These are phyloP conservation scores for Ascidia mentula DNA, from an alignment of 23 tunicate genomes.

Conservation along the genomic window DNA sequence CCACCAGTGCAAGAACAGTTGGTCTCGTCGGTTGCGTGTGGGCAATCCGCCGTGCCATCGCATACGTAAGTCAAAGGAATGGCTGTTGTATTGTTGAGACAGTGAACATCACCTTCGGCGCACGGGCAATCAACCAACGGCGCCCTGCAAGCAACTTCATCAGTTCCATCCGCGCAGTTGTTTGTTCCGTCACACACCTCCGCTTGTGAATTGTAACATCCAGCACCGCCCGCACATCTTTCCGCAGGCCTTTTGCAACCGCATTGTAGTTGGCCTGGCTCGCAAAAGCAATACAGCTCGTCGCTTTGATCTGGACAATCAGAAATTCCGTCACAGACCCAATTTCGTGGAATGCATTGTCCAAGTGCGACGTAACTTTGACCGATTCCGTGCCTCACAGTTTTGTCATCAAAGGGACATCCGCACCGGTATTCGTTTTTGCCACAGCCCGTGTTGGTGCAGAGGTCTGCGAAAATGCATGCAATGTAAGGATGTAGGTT, in stretches of 20 bases:
- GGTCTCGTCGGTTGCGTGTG: neutral
- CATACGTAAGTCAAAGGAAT: neutral
- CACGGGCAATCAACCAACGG: neutral
- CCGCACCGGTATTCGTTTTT: neutral
- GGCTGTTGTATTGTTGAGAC: neutral
- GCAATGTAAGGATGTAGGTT: no score
- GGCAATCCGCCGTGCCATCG: neutral
- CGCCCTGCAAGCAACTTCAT: conserved; percentile 15
- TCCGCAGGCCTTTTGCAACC: neutral
- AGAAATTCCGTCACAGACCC: neutral
- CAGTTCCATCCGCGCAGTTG: conserved; percentile 31
- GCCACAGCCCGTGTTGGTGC: neutral
- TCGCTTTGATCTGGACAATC: neutral
- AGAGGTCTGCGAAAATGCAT: neutral
- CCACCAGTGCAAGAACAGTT: neutral
- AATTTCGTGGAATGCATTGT: neutral
- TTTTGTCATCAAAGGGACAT: neutral
- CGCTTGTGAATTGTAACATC: neutral
- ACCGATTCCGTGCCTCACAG: neutral
- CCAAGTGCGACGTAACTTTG: neutral
- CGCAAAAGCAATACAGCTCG: neutral
- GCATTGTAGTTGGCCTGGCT: neutral
- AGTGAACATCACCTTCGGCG: neutral
- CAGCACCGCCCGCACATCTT: neutral
- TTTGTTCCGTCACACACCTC: conserved; percentile 24